Percentiles rank a stretch among this genome's conserved stretches.
These are phyloP conservation scores for Apamea sordens DNA, from an alignment of 2,888 invertebrate genomes.

Conservation along the genomic window DNA sequence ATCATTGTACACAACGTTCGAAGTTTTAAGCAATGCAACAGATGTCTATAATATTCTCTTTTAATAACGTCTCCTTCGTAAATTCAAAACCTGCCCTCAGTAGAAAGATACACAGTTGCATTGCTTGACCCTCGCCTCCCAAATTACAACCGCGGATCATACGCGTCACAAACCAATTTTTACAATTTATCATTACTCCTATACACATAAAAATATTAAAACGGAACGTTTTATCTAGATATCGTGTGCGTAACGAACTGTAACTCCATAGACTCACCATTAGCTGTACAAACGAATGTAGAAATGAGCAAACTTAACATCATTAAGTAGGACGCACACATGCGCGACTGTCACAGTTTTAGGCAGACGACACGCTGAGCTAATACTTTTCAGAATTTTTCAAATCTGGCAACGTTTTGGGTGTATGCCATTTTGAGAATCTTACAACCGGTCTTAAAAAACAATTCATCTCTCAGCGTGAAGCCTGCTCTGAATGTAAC, in stretches of 20 bases:
- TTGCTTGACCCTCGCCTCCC: slow-evolving; percentile 60
- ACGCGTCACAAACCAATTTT: slow-evolving; percentile 76
- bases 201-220: slow-evolving; percentile 86
- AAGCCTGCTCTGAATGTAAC: slow-evolving; percentile 31
- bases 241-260: slow-evolving; percentile 84
- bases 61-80: slow-evolving; percentile 32
- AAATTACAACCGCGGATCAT: slow-evolving; percentile 67
- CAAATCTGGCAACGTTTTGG: slow-evolving; percentile 1
- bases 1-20: slow-evolving; percentile 65
- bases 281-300: slow-evolving; percentile 80
- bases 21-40: slow-evolving; percentile 63
- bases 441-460: background rate
- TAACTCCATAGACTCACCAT: slow-evolving; percentile 80
- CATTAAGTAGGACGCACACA: slow-evolving; percentile 30
- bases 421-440: background rate
- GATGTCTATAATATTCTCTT: slow-evolving; percentile 13
- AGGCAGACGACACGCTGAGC: slow-evolving; percentile 28
- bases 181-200: slow-evolving; percentile 80
- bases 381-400: background rate
- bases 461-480: slow-evolving; percentile 26
- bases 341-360: slow-evolving; percentile 23
- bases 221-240: slow-evolving; percentile 78
- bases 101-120: slow-evolving; percentile 42
- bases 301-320: slow-evolving; percentile 44
- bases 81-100: slow-evolving; percentile 35